A percentile compares a stretch with the other conserved stretches of the same genome.
These are phyloP conservation scores for Halichoeres trimaculatus DNA, from an alignment of 2,113 vertebrate genomes.

Conservation along the genomic window DNA sequence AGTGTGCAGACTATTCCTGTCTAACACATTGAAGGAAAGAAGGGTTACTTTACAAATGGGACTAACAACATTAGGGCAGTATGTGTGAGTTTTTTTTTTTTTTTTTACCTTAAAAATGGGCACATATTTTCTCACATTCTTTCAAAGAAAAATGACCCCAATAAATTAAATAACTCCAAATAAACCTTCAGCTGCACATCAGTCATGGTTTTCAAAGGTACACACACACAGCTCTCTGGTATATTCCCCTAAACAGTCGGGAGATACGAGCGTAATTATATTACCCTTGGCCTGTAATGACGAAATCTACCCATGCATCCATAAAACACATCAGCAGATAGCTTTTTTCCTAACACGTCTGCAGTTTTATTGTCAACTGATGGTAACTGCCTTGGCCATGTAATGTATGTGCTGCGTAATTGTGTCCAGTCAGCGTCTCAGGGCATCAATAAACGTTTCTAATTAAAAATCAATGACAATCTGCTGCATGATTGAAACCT, in stretches of 20 bases:
- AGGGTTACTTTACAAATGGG: too few species aligned
- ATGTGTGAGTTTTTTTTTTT: too few species aligned
- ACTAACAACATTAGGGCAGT: too few species aligned
- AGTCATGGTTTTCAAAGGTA: not conserved
- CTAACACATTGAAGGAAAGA: too few species aligned
- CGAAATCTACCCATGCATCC: conserved; percentile 21
- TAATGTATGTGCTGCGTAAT: conserved; percentile 20
- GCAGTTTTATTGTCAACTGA: conserved; percentile 22
- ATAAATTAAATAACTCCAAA: not conserved
- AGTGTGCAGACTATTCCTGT: too few species aligned
- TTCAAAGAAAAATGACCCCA: too few species aligned
- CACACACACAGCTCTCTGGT: not conserved
- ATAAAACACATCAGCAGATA: conserved; percentile 37
- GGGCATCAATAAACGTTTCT: conserved; percentile 43
- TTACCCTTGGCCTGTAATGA: conserved; percentile 27
- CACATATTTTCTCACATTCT: too few species aligned
- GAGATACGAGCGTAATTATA: conserved; percentile 6
- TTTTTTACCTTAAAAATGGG: too few species aligned
- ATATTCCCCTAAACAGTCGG: not conserved
- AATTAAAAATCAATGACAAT: conserved; percentile 65
- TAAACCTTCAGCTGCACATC: not conserved
- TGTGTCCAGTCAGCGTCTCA: conserved; percentile 54
- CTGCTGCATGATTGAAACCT: conserved; percentile 29
- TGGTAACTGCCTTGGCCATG: conserved; percentile 3
- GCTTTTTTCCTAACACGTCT: not conserved